phyloP scores from a whole-genome alignment of 2,797 vertebrate species.

The Pseudomugil tenellus region DNA sequence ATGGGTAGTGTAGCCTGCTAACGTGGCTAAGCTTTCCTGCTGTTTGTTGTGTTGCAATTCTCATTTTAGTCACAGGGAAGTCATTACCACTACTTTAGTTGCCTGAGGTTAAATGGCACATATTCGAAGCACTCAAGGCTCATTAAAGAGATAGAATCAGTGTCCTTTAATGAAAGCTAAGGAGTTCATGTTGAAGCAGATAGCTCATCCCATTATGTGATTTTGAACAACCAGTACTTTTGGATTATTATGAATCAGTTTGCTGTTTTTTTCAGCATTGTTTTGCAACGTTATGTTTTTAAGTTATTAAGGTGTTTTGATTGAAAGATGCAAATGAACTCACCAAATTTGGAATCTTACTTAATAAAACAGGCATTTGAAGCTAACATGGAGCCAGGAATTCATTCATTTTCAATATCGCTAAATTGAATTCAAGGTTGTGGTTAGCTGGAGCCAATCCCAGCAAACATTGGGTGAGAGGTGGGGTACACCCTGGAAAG shows the following conservation, averaged over 20 bases:
- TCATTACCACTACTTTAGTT: slow-evolving; percentile 61
- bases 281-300: slow-evolving; percentile 60
- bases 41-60: slow-evolving; percentile 74
- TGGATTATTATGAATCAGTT: slow-evolving; percentile 26
- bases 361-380: neutral
- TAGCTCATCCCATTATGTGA: slow-evolving; percentile 55
- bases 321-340: slow-evolving; percentile 12
- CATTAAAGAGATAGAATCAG: slow-evolving; percentile 83
- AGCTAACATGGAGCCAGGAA: neutral
- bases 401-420: too few species aligned
- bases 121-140: slow-evolving; percentile 68
- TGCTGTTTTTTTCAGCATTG: slow-evolving; percentile 47
- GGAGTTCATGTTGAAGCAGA: slow-evolving; percentile 75
- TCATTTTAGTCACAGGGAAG: slow-evolving; percentile 64
- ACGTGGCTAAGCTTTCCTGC: slow-evolving; percentile 50
- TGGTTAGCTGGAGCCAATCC: too few species aligned
- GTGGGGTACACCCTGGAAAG: too few species aligned
- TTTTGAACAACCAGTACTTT: slow-evolving; percentile 35
- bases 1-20: slow-evolving; percentile 62
- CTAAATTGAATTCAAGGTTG: too few species aligned
- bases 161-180: slow-evolving; percentile 74
- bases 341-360: slow-evolving; percentile 12
- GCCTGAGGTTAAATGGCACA: slow-evolving; percentile 74
- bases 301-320: slow-evolving; percentile 43
- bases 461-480: too few species aligned